Evolutionary conservation across 2,113 vertebrate genomes (phyloP).

Genomic region (Gymnogyps californianus): DNA sequence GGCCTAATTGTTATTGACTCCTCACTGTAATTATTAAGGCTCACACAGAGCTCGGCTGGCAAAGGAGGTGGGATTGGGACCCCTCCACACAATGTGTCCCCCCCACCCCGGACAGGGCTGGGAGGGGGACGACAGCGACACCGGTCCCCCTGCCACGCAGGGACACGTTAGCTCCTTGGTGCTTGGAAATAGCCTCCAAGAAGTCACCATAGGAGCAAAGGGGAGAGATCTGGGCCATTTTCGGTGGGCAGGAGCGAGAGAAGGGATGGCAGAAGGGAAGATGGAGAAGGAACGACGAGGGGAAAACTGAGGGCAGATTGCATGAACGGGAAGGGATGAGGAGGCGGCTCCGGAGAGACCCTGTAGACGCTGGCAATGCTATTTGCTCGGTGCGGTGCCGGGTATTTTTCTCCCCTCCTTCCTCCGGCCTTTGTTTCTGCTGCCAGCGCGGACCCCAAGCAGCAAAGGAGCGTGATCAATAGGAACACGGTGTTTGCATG

Average conservation of each 20-base stretch:
- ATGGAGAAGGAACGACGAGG: neutral
- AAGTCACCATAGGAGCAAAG: fast-evolving
- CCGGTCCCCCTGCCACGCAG: fast-evolving
- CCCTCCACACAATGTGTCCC: neutral
- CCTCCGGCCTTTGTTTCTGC: slow-evolving; percentile 56
- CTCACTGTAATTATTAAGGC: slow-evolving; percentile 50
- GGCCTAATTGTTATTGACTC: slow-evolving; percentile 72
- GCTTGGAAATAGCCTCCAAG: neutral
- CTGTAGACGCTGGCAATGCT: neutral
- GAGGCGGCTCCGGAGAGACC: neutral
- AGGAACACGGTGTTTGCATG: slow-evolving; percentile 71
- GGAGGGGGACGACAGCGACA: neutral
- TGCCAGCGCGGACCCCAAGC: slow-evolving; percentile 23
- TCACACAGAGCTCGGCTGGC: neutral
- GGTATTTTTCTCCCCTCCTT: slow-evolving; percentile 28
- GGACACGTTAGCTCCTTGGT: fast-evolving
- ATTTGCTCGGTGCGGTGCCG: neutral
- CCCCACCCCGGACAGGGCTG: neutral
- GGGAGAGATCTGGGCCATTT: fast-evolving
- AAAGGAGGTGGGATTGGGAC: neutral
- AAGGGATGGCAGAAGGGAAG: neutral
- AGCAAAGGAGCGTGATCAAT: slow-evolving; percentile 65
- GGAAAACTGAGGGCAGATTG: neutral
- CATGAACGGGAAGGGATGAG: neutral
- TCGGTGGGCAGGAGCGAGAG: fast-evolving